These are phyloP conservation scores for Liodrosophila aerea DNA, from an alignment of 2,888 invertebrate genomes.

Conservation along the genomic window DNA sequence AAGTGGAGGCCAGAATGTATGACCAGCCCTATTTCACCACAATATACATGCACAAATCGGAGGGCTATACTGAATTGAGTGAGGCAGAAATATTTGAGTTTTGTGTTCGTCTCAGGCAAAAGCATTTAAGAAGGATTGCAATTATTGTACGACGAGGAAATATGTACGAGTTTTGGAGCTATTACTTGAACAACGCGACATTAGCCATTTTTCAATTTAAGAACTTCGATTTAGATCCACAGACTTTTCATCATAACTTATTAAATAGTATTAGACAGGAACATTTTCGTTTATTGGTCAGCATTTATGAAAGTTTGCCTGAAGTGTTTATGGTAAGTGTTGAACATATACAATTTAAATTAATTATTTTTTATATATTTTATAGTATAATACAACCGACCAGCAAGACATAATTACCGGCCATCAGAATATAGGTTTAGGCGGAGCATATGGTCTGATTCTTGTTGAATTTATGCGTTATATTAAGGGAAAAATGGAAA, in stretches of 20 bases:
- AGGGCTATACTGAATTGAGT: background rate
- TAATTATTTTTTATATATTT: background rate
- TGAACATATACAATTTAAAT: background rate
- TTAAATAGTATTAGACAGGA: too few species aligned
- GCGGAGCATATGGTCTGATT: constrained; percentile 2
- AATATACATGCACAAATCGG: constrained; percentile 1
- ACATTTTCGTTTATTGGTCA: background rate
- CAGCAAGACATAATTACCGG: background rate
- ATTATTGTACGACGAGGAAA: too few species aligned
- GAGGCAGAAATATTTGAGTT: too few species aligned
- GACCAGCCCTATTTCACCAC: too few species aligned
- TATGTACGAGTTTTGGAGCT: constrained; percentile 5
- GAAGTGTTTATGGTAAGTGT: constrained; percentile 6
- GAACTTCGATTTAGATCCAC: too few species aligned
- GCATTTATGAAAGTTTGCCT: background rate
- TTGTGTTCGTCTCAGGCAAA: too few species aligned
- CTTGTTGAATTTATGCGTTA: constrained; percentile 3
- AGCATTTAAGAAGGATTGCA: too few species aligned
- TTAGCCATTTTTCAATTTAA: too few species aligned
- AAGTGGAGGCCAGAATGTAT: too few species aligned
- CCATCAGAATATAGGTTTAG: background rate
- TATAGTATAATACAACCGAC: constrained; percentile 11
- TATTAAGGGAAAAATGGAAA: constrained; percentile 4
- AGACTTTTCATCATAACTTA: too few species aligned
- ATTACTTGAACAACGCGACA: too few species aligned